Percentiles rank a stretch among this genome's conserved stretches.
Evolutionary conservation across 2,797 vertebrate species (phyloP).

Genomic region (Rousettus madagascariensis): DNA sequence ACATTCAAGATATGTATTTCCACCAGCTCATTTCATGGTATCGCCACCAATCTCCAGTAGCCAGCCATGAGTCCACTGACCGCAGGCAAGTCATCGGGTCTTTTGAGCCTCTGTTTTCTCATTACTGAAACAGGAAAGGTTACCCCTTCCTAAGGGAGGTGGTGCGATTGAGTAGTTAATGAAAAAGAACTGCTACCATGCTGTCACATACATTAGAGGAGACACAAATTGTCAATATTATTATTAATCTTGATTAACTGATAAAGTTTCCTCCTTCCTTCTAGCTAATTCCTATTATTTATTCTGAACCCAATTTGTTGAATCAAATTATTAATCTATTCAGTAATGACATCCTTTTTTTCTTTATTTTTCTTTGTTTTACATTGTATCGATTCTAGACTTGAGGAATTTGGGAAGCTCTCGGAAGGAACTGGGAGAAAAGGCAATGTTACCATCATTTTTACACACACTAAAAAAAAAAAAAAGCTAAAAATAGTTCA

Average conservation of each 20-base stretch:
- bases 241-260: neutral
- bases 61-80: too few species aligned
- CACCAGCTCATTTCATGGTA: neutral
- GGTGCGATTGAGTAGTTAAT: neutral
- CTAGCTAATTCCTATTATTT: neutral
- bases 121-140: neutral
- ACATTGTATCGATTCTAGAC: neutral
- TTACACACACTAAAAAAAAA: neutral
- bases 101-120: neutral
- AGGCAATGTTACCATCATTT: neutral
- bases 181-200: neutral
- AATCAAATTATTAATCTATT: neutral
- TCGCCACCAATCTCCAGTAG: accelerated
- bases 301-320: neutral
- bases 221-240: neutral
- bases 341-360: neutral
- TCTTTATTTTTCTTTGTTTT: neutral
- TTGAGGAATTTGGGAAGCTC: neutral
- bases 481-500: conserved; percentile 8
- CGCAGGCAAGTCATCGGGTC: neutral
- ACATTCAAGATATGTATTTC: neutral
- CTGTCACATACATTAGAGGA: neutral
- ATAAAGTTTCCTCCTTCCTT: neutral
- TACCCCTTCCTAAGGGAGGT: neutral
- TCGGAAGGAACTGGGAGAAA: neutral